Evolutionary conservation across 2,888 invertebrate species (phyloP).

Genomic region (Drosophila diplacantha): DNA sequence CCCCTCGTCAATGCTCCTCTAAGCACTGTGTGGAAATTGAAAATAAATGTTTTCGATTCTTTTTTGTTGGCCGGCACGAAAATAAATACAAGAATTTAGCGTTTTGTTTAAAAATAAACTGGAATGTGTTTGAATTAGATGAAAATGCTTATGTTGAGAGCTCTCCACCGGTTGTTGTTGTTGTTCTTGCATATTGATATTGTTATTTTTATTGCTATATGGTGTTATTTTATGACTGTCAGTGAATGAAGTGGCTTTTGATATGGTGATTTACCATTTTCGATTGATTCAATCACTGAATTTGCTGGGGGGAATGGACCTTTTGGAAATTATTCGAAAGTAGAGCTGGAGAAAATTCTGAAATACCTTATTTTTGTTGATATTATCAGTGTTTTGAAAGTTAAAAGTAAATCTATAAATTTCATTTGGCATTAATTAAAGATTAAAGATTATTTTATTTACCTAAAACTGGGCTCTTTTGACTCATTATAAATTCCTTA

Average conservation of each 20-base stretch:
- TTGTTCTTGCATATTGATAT: slow-evolving; percentile 11
- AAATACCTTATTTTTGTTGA: not conserved
- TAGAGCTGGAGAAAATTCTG: not conserved
- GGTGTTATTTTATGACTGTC: slow-evolving; percentile 16
- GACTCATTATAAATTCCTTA: not conserved
- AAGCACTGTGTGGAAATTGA: slow-evolving; percentile 43
- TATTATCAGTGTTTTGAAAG: not conserved
- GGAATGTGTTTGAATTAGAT: slow-evolving; percentile 70
- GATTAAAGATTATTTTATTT: not conserved
- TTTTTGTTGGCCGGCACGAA: slow-evolving; percentile 45
- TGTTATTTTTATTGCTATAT: slow-evolving; percentile 21
- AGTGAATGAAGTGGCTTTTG: not conserved
- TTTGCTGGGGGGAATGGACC: not conserved
- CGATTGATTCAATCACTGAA: slow-evolving; percentile 7
- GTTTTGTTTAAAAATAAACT: slow-evolving; percentile 70
- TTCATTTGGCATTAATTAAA: not conserved
- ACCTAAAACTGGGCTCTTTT: too few relatives aligned
- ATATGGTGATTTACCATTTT: not conserved
- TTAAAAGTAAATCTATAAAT: not conserved
- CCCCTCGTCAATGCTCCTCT: not conserved
- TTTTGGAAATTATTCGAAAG: not conserved
- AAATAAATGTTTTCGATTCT: slow-evolving; percentile 29
- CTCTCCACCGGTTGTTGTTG: slow-evolving; percentile 15
- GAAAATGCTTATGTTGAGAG: slow-evolving; percentile 55
- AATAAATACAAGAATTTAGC: slow-evolving; percentile 69